Evolutionary conservation across 2,797 vertebrate genomes (phyloP), one percentile per base, ranked within the genome.

Genomic region (Falco berigora): DNA sequence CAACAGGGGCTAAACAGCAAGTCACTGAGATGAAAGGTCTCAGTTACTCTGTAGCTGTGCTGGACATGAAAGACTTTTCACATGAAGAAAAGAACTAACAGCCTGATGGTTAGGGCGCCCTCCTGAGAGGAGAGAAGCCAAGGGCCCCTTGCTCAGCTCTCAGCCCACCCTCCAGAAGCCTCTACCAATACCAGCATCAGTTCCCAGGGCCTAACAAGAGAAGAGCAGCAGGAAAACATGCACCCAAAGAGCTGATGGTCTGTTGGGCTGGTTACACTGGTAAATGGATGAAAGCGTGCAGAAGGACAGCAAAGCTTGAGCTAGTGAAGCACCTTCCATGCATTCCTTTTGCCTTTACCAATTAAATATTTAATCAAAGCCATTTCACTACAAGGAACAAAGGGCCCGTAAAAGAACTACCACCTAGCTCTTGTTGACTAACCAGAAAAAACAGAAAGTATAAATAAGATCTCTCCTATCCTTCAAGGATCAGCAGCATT

Each of bases 171-270:
- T 47, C 40, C 27, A 42, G 61, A 81, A 24, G 11, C 30, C 44
- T 21, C 8, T 62, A 28, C 30, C 28, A 34, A 22, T 0, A 2
- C 24, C 32, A 73, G 49, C 7, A 3, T 38, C 3, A 0, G 23
- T 38, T 25, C 15, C 34, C 42, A 8, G 12, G 14, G 32, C 30
- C 38, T 53, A 20, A 1, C 0, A 2, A 67, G 27, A 53, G 47
- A 73, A 23, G 10, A 79, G 19, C 1, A 0, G 16, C 23, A 44
- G 62, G 19, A 40, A 81, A 49, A 40, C 12, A 13, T 4, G 24
- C 12, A 27, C 23, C 20, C 14, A 25, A 76, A 18, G 12, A 44
- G 46, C 40, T 25, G 36, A 36, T 44, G 21, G 14, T 19, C 18
- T 53, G 18, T 12, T 49, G 50, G 38, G 27, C 13, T 24, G 14